phyloP scores from a whole-genome alignment of 2,888 invertebrate genomes.

The Julus scanicus region DNA sequence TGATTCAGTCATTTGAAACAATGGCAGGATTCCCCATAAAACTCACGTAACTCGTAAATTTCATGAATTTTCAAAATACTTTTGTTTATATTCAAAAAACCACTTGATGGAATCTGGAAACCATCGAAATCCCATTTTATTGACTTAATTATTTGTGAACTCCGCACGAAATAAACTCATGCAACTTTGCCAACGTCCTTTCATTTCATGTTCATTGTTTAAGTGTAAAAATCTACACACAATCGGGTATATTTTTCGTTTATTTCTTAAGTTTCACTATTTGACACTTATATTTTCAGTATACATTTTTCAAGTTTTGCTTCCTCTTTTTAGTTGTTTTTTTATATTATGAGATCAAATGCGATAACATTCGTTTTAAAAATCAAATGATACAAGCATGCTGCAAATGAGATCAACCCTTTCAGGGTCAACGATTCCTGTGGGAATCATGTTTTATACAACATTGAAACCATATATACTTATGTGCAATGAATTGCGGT shows the following conservation, averaged over 20 bases:
- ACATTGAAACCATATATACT: too few species aligned
- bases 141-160: background rate
- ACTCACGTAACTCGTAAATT: background rate
- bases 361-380: background rate
- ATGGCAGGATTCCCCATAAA: background rate
- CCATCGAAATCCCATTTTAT: background rate
- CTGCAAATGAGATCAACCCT: background rate
- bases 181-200: background rate
- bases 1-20: background rate
- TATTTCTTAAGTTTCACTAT: background rate
- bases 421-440: slow-evolving; percentile 25
- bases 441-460: background rate
- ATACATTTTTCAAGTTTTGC: background rate
- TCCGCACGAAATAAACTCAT: background rate
- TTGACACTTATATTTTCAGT: background rate
- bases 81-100: background rate
- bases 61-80: slow-evolving; percentile 10
- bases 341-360: background rate
- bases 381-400: background rate
- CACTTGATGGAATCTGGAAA: background rate
- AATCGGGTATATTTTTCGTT: background rate
- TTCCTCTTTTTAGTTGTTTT: background rate
- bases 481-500: too few species aligned
- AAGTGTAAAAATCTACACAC: background rate
- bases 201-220: background rate